These are phyloP conservation scores for Sorex araneus DNA, from an alignment of 2,113 vertebrate genomes.

Conservation along the genomic window DNA sequence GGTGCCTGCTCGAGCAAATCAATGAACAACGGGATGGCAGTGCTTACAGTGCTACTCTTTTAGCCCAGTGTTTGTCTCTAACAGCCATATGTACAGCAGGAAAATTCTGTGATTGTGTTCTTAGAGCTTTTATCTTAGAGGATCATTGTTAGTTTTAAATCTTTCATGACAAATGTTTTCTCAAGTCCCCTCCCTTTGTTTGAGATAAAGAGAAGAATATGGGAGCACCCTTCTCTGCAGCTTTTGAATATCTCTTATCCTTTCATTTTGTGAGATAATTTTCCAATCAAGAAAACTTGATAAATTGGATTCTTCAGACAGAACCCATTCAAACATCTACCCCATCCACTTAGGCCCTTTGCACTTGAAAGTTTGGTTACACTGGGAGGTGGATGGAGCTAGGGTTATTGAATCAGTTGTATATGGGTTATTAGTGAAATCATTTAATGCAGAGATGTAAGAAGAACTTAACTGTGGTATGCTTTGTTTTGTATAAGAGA, in stretches of 20 bases:
- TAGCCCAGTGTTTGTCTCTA: constrained; percentile 13
- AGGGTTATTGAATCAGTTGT: background rate
- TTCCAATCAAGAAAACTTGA: background rate
- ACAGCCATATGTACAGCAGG: background rate
- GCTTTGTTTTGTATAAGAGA: constrained; percentile 8
- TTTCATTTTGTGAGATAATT: background rate
- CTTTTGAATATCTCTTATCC: background rate
- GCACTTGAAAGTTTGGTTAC: background rate
- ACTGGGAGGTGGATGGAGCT: background rate
- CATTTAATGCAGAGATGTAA: background rate
- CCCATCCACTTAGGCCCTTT: background rate
- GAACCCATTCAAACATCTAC: background rate
- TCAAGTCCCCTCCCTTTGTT: fast-evolving
- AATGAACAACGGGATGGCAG: too few species aligned
- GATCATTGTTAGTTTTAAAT: background rate
- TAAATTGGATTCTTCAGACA: background rate
- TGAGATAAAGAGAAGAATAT: background rate
- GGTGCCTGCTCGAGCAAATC: too few species aligned
- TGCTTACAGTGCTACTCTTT: too few species aligned
- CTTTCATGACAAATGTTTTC: background rate
- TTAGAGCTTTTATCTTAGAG: background rate
- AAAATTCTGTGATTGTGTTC: background rate
- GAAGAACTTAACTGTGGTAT: background rate
- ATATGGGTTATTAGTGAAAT: background rate
- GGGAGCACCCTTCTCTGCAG: background rate